These are phyloP conservation scores for Cichladusa arquata DNA, from an alignment of 2,113 vertebrate species.

Conservation along the genomic window DNA sequence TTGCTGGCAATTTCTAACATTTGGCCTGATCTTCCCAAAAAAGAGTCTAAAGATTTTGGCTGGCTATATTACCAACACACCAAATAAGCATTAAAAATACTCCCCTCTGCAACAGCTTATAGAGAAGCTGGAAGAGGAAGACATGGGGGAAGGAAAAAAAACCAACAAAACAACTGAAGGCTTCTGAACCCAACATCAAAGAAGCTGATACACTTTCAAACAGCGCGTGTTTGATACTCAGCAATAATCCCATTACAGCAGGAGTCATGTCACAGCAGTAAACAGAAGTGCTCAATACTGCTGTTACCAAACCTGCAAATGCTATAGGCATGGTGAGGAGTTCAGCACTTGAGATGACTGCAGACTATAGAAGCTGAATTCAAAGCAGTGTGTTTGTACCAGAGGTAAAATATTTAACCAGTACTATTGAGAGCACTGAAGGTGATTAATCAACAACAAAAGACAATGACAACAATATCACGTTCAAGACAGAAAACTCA, in stretches of 20 bases:
- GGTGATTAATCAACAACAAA: not conserved
- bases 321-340: not conserved
- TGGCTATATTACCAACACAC: not conserved
- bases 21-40: not conserved
- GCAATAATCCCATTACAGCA: not conserved
- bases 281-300: not conserved
- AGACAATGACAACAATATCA: not conserved
- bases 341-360: not conserved
- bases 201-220: not conserved
- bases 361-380: not conserved
- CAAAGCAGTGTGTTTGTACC: not conserved
- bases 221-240: not conserved
- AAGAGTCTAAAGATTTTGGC: not conserved
- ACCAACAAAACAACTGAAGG: not conserved
- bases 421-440: not conserved
- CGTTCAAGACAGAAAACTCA: not conserved
- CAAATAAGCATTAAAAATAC: not conserved
- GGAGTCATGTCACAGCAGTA: not conserved
- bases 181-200: not conserved
- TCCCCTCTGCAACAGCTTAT: not conserved
- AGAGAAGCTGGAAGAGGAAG: not conserved
- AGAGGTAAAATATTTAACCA: constrained; percentile 24
- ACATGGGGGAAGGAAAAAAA: fast-evolving
- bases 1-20: not conserved
- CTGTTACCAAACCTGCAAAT: not conserved